Evolutionary conservation across 2,888 invertebrate species (phyloP).

Genomic region (Agelastica alni): DNA sequence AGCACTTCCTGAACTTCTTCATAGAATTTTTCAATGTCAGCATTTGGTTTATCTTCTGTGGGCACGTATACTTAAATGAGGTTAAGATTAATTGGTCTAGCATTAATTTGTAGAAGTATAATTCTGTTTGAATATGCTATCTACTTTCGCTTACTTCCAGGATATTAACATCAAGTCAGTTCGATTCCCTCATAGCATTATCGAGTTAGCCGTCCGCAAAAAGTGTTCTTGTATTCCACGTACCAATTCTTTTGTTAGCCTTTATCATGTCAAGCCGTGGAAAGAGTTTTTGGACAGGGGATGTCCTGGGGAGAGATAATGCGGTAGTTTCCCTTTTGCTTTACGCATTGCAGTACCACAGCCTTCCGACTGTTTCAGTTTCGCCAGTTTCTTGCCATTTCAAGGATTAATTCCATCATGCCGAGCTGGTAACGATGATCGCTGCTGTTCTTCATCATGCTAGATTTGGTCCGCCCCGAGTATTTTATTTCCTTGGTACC

Average conservation of each 20-base stretch:
- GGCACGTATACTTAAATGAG: not conserved
- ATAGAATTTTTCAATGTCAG: not conserved
- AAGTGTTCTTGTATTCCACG: not conserved
- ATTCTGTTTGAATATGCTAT: not conserved
- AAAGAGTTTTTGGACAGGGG: too few species aligned
- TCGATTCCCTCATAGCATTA: not conserved
- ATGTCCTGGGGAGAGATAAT: too few species aligned
- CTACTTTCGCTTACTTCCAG: not conserved
- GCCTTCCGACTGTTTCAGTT: too few species aligned
- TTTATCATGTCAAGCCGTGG: not conserved
- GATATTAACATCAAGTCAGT: not conserved
- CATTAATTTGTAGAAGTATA: not conserved
- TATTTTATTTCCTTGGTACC: too few species aligned
- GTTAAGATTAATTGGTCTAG: not conserved
- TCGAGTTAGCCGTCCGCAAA: not conserved
- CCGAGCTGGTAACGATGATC: not conserved
- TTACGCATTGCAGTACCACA: not conserved
- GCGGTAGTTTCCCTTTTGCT: not conserved
- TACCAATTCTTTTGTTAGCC: not conserved
- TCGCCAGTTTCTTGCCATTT: too few species aligned
- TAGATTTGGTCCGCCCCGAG: not conserved
- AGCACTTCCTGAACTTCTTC: not conserved
- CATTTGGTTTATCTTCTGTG: too few species aligned
- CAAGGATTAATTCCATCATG: too few species aligned
- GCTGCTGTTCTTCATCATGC: too few species aligned